Conservation (phyloP, 2,113 vertebrate genomes). For the Crotalus helleri region DNA sequence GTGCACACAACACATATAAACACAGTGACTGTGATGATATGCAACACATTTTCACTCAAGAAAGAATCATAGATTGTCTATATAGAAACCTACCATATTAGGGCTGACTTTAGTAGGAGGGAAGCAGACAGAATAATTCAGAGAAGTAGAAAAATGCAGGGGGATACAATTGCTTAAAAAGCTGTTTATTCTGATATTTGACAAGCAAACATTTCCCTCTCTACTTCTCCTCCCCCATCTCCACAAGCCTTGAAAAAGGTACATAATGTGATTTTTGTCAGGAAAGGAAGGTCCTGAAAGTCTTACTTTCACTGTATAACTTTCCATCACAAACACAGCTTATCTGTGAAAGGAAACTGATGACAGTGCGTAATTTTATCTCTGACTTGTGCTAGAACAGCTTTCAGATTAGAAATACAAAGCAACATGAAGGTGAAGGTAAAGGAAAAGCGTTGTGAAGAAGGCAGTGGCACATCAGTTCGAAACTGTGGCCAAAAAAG, state of each 20-base stretch:
- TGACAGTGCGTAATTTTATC: conserved; percentile 12
- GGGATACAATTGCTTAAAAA: not conserved
- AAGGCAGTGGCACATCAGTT: not conserved
- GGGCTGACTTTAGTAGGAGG: not conserved
- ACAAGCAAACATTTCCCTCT: not conserved
- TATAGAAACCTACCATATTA: not conserved
- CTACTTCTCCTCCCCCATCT: not conserved
- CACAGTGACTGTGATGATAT: not conserved
- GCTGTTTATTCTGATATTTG: not conserved
- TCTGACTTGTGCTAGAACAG: not conserved
- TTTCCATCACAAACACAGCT: not conserved
- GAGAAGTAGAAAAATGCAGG: not conserved
- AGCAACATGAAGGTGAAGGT: not conserved
- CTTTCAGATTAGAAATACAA: conserved; percentile 18
- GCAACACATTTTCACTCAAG: not conserved
- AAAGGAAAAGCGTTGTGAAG: not conserved
- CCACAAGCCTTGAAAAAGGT: not conserved
- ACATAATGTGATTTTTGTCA: not conserved
- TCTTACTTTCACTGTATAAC: not conserved
- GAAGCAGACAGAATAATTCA: not conserved
- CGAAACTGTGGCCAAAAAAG: not conserved
- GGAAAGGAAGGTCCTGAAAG: not conserved
- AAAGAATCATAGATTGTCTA: not conserved
- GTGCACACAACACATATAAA: not conserved
- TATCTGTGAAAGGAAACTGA: conserved; percentile 2